Conservation (phyloP, 2,888 invertebrate genomes). For the Imbricaverruca yamaguchii region DNA sequence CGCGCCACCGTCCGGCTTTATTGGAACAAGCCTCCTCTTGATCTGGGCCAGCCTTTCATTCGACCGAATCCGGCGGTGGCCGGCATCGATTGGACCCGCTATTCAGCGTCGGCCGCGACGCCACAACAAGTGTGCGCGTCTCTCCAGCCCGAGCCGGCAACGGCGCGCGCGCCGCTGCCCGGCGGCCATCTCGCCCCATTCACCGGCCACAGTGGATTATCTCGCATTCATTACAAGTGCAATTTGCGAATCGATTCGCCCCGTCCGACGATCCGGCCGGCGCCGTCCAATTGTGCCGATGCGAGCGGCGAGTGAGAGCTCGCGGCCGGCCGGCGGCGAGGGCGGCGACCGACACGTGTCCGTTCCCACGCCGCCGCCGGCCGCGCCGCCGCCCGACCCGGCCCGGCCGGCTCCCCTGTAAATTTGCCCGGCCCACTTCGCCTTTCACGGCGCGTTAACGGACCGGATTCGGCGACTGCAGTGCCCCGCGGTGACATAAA, state of each 20-base stretch:
- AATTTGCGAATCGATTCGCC: conserved; percentile 8
- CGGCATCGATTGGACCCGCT: neutral
- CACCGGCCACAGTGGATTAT: neutral
- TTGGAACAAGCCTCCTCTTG: neutral
- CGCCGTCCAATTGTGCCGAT: neutral
- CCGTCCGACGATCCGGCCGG: neutral
- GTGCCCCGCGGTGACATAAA: neutral
- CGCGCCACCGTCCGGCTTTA: neutral
- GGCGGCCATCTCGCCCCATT: neutral
- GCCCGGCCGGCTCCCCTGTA: neutral
- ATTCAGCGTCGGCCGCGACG: neutral
- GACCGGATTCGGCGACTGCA: neutral
- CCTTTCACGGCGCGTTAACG: conserved; percentile 4
- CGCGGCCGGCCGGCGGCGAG: neutral
- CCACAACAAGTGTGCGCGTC: neutral
- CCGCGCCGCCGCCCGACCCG: neutral
- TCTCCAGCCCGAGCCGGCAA: neutral
- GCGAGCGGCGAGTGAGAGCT: neutral
- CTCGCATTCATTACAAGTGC: conserved; percentile 18
- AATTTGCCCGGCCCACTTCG: neutral
- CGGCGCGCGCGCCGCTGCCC: neutral
- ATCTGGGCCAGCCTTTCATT: neutral
- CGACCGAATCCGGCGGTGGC: neutral
- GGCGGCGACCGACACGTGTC: neutral
- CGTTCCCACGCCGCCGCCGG: neutral